phyloP scores from a whole-genome alignment of 2,113 vertebrate genomes.

The Hemiscyllium ocellatum region DNA sequence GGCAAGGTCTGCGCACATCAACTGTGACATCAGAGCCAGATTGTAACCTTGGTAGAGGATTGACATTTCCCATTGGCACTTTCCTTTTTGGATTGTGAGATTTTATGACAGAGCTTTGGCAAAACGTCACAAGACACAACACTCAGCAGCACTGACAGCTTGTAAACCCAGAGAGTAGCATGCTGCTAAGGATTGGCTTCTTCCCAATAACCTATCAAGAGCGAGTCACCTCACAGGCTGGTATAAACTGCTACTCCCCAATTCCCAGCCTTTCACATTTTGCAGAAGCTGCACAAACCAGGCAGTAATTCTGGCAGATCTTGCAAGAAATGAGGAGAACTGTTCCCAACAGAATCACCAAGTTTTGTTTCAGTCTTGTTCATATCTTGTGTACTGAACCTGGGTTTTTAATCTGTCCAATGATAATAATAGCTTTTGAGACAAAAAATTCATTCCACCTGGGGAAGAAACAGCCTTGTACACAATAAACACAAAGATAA shows the following conservation, averaged over 20 bases:
- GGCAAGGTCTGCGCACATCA: slow-evolving; percentile 11
- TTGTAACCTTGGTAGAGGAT: slow-evolving; percentile 33
- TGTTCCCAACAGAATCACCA: neutral
- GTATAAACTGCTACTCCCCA: slow-evolving; percentile 40
- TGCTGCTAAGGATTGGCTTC: slow-evolving; percentile 41
- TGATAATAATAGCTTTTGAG: neutral
- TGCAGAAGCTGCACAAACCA: slow-evolving; percentile 40
- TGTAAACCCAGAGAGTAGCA: slow-evolving; percentile 44
- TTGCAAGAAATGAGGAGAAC: slow-evolving; percentile 32
- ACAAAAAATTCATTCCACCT: neutral
- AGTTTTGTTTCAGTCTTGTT: neutral
- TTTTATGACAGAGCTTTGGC: slow-evolving; percentile 27
- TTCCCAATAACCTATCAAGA: slow-evolving; percentile 41
- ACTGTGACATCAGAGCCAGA: slow-evolving; percentile 15
- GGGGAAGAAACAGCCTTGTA: neutral
- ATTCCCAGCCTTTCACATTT: slow-evolving; percentile 42
- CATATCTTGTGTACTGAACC: neutral
- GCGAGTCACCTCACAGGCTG: slow-evolving; percentile 42
- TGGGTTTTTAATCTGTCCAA: neutral
- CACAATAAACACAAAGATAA: neutral
- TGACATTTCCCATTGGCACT: slow-evolving; percentile 34
- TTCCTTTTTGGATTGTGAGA: slow-evolving; percentile 4
- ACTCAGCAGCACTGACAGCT: slow-evolving; percentile 43
- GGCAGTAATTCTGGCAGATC: neutral
- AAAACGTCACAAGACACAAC: slow-evolving; percentile 41